phyloP scores from a whole-genome alignment of 2,113 vertebrate species.

The Arothron firmamentum region DNA sequence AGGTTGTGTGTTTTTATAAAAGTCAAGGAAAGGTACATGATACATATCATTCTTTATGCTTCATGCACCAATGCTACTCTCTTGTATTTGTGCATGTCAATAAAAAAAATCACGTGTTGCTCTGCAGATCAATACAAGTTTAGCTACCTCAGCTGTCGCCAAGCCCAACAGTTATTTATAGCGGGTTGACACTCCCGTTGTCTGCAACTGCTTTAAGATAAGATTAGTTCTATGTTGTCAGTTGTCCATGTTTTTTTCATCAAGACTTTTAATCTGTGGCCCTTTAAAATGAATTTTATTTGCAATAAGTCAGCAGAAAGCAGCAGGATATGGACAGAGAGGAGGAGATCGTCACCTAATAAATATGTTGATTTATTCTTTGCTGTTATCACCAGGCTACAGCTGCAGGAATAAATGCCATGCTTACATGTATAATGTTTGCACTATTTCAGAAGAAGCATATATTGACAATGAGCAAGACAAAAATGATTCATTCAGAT shows the following conservation, averaged over 20 bases:
- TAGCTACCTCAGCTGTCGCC: slow-evolving; percentile 58
- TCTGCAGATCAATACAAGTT: slow-evolving; percentile 39
- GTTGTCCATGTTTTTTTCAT: slow-evolving; percentile 46
- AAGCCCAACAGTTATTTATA: slow-evolving; percentile 28
- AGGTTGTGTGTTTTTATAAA: not conserved
- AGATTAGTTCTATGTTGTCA: slow-evolving; percentile 54
- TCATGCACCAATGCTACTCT: not conserved
- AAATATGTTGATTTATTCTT: slow-evolving; percentile 15
- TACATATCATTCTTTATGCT: not conserved
- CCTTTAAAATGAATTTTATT: slow-evolving; percentile 26
- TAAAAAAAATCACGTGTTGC: slow-evolving; percentile 22
- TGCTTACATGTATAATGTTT: not conserved
- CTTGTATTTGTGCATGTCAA: slow-evolving; percentile 22
- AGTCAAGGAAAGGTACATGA: not conserved
- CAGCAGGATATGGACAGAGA: not conserved
- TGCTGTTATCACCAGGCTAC: slow-evolving; percentile 25
- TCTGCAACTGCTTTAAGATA: slow-evolving; percentile 48
- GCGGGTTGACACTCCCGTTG: slow-evolving; percentile 17
- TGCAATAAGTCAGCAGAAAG: not conserved
- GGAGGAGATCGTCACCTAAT: not conserved
- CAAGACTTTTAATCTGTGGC: slow-evolving; percentile 32
- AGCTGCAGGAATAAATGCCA: slow-evolving; percentile 2
- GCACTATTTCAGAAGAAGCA: not conserved
- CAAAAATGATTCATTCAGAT: not conserved
- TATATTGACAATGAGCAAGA: no score